These are phyloP conservation scores for Galago senegalensis DNA, from an alignment of 2,797 vertebrate species.

Conservation along the genomic window DNA sequence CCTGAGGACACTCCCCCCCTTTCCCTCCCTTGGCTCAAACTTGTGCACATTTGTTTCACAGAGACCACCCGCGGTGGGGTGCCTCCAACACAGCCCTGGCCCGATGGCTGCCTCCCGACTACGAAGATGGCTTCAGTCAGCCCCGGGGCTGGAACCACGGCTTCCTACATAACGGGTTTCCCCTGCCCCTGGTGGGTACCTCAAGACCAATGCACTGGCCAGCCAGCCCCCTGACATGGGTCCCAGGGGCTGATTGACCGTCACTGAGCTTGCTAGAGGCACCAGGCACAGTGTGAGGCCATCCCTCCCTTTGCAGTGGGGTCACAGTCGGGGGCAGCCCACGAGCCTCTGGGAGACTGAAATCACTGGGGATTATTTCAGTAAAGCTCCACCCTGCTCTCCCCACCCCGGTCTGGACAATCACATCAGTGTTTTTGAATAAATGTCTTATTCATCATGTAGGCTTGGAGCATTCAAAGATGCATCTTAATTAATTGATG, in stretches of 20 bases:
- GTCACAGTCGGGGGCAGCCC: not conserved
- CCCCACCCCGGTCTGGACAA: fast-evolving
- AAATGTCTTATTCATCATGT: not conserved
- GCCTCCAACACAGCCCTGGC: slow-evolving; percentile 93
- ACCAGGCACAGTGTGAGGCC: not conserved
- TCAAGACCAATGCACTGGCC: too few relatives aligned
- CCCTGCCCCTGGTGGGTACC: slow-evolving; percentile 93
- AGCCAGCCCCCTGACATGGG: too few relatives aligned
- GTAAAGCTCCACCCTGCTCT: not conserved
- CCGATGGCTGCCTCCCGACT: slow-evolving; percentile 96
- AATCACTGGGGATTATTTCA: not conserved
- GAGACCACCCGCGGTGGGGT: slow-evolving; percentile 95
- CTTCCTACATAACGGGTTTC: slow-evolving; percentile 91
- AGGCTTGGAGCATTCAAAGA: fast-evolving
- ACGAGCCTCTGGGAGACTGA: not conserved
- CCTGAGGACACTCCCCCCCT: not conserved
- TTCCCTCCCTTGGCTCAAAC: not conserved
- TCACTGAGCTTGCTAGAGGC: not conserved
- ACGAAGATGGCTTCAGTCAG: slow-evolving; percentile 95
- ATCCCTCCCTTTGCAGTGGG: not conserved
- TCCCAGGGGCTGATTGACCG: too few relatives aligned
- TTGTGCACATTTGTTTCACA: slow-evolving; percentile 76
- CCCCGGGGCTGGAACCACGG: slow-evolving; percentile 96
- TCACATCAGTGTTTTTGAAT: not conserved
- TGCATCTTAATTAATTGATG: fast-evolving